phyloP scores from a whole-genome alignment of 2,888 invertebrate genomes.

The Crocallis elinguaria region DNA sequence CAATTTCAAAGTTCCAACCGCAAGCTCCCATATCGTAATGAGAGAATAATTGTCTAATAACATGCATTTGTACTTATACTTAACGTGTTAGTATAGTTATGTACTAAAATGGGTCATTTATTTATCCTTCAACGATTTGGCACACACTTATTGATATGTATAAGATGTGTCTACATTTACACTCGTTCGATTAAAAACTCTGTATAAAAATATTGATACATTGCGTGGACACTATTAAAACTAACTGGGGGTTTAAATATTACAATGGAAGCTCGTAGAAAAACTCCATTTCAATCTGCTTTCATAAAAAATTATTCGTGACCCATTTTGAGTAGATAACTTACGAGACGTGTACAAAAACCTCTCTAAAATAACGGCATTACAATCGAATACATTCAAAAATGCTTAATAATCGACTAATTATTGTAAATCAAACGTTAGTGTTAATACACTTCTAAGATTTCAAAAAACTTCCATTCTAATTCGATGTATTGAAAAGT shows the following conservation, averaged over 20 bases:
- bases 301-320: conserved; percentile 32
- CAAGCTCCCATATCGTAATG: conserved; percentile 25
- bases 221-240: conserved; percentile 13
- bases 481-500: conserved; percentile 79
- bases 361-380: conserved; percentile 52
- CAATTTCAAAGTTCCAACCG: conserved; percentile 12
- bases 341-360: conserved; percentile 46
- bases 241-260: conserved; percentile 31
- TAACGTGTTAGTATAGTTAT: conserved; percentile 29
- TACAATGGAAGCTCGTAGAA: conserved; percentile 28
- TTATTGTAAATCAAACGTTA: conserved; percentile 58
- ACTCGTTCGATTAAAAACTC: conserved; percentile 41
- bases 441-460: conserved; percentile 59
- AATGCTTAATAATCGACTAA: conserved; percentile 62
- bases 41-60: conserved; percentile 34
- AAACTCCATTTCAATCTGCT: conserved; percentile 44
- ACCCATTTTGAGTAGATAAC: conserved; percentile 60
- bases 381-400: conserved; percentile 55
- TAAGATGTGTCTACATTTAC: conserved; percentile 46
- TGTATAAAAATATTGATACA: conserved; percentile 53
- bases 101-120: conserved; percentile 64
- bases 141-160: conserved; percentile 72
- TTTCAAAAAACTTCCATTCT: conserved; percentile 62
- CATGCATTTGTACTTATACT: conserved; percentile 40
- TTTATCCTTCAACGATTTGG: conserved; percentile 59